Evolutionary conservation across 2,113 vertebrate genomes (phyloP).

Genomic region (Salvator merianae): DNA sequence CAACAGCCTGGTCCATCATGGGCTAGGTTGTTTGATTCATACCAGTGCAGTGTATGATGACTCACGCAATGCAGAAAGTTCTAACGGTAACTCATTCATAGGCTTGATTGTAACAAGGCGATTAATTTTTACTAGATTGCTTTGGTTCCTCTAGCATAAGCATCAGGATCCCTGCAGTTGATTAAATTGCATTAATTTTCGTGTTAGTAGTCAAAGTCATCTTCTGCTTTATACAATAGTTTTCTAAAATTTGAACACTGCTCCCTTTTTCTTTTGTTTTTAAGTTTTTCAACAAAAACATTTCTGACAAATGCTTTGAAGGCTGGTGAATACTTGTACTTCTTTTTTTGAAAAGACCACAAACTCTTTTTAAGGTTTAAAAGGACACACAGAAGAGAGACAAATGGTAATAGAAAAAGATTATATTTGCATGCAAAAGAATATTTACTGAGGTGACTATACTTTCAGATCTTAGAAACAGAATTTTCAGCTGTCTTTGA

Average conservation of each 20-base stretch:
- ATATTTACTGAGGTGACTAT: background rate
- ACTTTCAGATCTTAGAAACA: background rate
- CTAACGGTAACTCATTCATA: too few relatives aligned
- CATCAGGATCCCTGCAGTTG: background rate
- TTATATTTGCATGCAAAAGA: conserved; percentile 13
- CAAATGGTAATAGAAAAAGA: conserved; percentile 14
- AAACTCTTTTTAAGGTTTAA: background rate
- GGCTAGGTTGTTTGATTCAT: too few relatives aligned
- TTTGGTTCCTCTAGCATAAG: too few relatives aligned
- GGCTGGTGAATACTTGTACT: background rate
- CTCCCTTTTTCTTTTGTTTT: background rate
- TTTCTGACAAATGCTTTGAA: background rate
- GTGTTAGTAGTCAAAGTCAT: background rate
- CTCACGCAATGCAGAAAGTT: too few relatives aligned
- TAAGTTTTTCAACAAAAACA: background rate
- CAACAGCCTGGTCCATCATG: too few relatives aligned
- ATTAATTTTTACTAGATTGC: too few relatives aligned
- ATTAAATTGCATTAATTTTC: conserved; percentile 1
- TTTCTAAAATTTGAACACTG: background rate
- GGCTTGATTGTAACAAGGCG: too few relatives aligned
- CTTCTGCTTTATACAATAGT: background rate
- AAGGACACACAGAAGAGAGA: background rate
- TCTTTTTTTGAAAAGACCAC: fast-evolving
- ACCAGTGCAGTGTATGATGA: too few relatives aligned
- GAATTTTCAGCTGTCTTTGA: conserved; percentile 9